Conservation (phyloP, 2,888 invertebrate genomes). For the Nephrotoma appendiculata region DNA sequence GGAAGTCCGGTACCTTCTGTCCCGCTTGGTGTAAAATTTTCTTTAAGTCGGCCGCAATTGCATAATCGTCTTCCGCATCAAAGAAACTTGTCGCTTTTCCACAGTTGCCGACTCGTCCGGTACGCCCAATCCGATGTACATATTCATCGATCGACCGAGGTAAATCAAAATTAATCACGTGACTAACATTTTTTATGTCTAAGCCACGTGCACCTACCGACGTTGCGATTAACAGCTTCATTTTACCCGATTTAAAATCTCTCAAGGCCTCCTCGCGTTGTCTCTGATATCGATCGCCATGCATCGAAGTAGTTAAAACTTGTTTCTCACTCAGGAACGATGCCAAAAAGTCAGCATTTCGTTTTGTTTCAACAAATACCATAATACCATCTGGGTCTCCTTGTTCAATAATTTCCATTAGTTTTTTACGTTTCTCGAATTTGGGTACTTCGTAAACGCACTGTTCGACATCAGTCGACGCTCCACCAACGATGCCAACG, state of each 20-base stretch:
- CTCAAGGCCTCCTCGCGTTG: conserved; percentile 91
- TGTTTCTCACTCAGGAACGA: conserved; percentile 62
- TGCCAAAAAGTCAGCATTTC: conserved; percentile 81
- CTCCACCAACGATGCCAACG: conserved; percentile 86
- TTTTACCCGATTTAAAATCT: conserved; percentile 66
- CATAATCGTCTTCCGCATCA: conserved; percentile 45
- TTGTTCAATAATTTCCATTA: conserved; percentile 34
- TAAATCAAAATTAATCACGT: conserved; percentile 86
- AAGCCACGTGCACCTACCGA: conserved; percentile 89
- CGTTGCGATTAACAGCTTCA: conserved; percentile 81
- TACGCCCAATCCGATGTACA: conserved; percentile 88
- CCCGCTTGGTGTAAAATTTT: conserved; percentile 63
- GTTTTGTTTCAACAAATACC: conserved; percentile 84
- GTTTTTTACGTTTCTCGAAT: conserved; percentile 57
- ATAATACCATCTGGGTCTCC: conserved; percentile 41
- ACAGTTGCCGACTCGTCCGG: conserved; percentile 82
- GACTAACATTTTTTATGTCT: conserved; percentile 76
- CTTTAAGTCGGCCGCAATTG: conserved; percentile 47
- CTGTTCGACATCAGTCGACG: conserved; percentile 83
- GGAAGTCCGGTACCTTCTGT: conserved; percentile 66
- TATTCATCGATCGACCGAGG: conserved; percentile 85
- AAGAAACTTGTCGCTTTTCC: conserved; percentile 82
- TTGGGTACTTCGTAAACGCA: conserved; percentile 51
- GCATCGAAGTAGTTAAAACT: conserved; percentile 89
- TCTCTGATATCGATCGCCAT: conserved; percentile 90